A percentile compares a stretch with the other conserved stretches of the same genome.
phyloP scores from a whole-genome alignment of 2,113 vertebrate species.

The Chloebia gouldiae region DNA sequence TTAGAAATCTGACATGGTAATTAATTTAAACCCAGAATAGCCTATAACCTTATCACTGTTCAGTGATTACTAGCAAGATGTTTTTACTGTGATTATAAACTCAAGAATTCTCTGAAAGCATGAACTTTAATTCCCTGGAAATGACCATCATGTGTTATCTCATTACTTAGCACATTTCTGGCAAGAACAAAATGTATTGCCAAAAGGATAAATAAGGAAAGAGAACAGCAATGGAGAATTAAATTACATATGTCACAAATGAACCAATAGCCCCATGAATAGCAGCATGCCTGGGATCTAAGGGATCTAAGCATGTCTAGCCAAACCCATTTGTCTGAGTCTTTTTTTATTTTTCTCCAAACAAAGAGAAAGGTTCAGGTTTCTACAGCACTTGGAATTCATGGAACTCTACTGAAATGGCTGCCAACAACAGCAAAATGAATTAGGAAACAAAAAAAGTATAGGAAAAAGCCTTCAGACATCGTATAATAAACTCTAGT shows the following conservation, averaged over 20 bases:
- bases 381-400: not conserved
- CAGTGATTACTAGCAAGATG: constrained; percentile 32
- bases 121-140: constrained; percentile 43
- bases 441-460: not conserved
- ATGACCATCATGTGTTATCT: constrained; percentile 13
- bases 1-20: constrained; percentile 27
- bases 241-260: not conserved
- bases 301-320: not conserved
- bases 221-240: not conserved
- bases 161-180: not conserved
- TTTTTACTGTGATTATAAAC: constrained; percentile 2
- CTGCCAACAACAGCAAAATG: not conserved
- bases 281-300: not conserved
- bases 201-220: not conserved
- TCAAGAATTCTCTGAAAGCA: not conserved
- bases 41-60: constrained; percentile 48
- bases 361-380: not conserved
- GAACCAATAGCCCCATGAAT: not conserved
- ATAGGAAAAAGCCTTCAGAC: not conserved
- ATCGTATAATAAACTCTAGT: not conserved
- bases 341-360: not conserved
- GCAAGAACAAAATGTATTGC: not conserved
- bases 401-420: not conserved
- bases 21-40: constrained; percentile 14
- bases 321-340: not conserved